phyloP scores from a whole-genome alignment of 2,888 invertebrate genomes.

The Cephalotes varians region DNA sequence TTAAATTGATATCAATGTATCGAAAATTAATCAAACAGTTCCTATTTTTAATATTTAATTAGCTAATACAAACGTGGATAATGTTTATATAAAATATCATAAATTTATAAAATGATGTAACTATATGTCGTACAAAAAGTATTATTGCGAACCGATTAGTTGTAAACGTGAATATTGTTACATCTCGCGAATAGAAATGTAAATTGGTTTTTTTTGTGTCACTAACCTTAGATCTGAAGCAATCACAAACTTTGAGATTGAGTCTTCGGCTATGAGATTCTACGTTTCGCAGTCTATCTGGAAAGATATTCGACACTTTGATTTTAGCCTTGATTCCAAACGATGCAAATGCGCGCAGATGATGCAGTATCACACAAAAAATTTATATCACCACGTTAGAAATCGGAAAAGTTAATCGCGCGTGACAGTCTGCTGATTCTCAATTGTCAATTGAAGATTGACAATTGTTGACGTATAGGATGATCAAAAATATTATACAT shows the following conservation, averaged over 20 bases:
- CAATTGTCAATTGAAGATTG: conserved; percentile 23
- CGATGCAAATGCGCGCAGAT: neutral
- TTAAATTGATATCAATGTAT: conserved; percentile 56
- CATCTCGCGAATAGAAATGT: neutral
- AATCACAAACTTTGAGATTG: neutral
- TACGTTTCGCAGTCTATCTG: neutral
- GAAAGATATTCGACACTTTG: neutral
- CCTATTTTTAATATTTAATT: conserved; percentile 23
- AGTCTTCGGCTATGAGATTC: neutral
- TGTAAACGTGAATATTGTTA: conserved; percentile 20
- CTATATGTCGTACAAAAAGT: neutral
- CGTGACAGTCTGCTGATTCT: neutral
- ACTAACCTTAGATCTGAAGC: conserved; percentile 24
- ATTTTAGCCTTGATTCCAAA: neutral
- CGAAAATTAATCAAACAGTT: conserved; percentile 68
- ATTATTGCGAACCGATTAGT: neutral
- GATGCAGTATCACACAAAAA: conserved; percentile 6
- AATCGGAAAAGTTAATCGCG: neutral
- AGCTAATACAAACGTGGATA: conserved; percentile 11
- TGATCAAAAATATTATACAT: neutral
- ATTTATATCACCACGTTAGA: conserved; percentile 5
- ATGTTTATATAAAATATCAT: conserved; percentile 20
- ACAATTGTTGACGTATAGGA: neutral
- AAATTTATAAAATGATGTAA: neutral
- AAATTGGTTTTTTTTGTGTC: neutral